phyloP scores from a whole-genome alignment of 35 echinoderm and acorn worm species.

The Holothuria glaberrima region DNA sequence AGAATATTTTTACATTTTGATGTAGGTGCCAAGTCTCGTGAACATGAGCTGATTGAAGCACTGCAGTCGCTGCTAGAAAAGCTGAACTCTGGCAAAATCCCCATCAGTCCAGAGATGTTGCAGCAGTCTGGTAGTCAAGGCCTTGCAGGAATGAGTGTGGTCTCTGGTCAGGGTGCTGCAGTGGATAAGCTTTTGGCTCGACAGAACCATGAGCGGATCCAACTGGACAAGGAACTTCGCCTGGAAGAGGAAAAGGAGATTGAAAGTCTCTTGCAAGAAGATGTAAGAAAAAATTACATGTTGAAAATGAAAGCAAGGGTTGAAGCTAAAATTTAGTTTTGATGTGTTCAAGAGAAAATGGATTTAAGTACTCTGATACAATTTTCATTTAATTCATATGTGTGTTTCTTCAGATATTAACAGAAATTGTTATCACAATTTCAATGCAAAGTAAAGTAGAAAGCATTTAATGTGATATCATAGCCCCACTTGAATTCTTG shows the following conservation, averaged over 20 bases:
- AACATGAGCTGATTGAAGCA: constrained; percentile 93
- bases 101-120: constrained; percentile 93
- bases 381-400: neutral
- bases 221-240: constrained; percentile 87
- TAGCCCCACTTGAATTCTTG: too few relatives aligned
- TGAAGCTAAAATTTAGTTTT: neutral
- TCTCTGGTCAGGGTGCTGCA: constrained; percentile 61
- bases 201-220: constrained; percentile 79
- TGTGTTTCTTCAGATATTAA: too few relatives aligned
- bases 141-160: constrained; percentile 46
- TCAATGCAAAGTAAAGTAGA: too few relatives aligned
- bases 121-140: constrained; percentile 40
- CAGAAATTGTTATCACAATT: too few relatives aligned
- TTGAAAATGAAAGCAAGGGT: neutral
- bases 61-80: constrained; percentile 82
- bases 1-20: neutral
- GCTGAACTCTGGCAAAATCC: constrained; percentile 90
- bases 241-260: constrained; percentile 90
- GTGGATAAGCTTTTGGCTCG: constrained; percentile 74
- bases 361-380: neutral
- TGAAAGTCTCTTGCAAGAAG: constrained; percentile 65
- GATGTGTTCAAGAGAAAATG: neutral
- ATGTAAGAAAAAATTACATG: constrained; percentile 62
- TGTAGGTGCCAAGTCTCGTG: constrained; percentile 62
- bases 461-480: too few relatives aligned